These are phyloP conservation scores for Hypothenemus hampei DNA, from an alignment of 1,140 invertebrate species.

Conservation along the genomic window DNA sequence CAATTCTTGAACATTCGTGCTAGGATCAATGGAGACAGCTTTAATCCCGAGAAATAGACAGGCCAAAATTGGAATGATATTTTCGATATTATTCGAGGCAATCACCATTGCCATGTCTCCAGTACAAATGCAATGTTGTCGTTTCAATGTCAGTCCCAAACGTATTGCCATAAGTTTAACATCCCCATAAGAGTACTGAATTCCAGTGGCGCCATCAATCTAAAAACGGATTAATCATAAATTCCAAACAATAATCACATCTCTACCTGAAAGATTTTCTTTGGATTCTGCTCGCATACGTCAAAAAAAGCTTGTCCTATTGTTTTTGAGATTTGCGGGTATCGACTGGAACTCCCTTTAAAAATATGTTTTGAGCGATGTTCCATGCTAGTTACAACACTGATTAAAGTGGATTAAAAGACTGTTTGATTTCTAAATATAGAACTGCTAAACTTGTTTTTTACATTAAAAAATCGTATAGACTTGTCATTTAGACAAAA, in stretches of 20 bases:
- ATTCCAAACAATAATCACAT: constrained; percentile 3
- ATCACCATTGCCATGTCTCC: constrained; percentile 43
- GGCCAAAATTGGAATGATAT: constrained; percentile 42
- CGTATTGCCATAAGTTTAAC: constrained; percentile 36
- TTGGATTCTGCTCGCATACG: constrained; percentile 15
- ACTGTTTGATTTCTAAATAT: not conserved
- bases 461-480: too few species aligned
- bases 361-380: constrained; percentile 1
- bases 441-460: not conserved
- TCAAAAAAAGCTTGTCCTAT: constrained; percentile 31
- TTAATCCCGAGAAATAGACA: constrained; percentile 36
- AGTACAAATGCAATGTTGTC: constrained; percentile 32
- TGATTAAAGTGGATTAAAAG: not conserved
- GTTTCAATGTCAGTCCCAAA: constrained; percentile 39
- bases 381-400: not conserved
- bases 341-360: not conserved
- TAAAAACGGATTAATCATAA: constrained; percentile 17
- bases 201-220: constrained; percentile 46
- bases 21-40: constrained; percentile 31
- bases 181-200: constrained; percentile 40
- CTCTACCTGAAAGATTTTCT: constrained; percentile 30
- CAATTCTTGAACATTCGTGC: constrained; percentile 25
- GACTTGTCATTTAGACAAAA: too few species aligned
- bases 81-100: constrained; percentile 42
- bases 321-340: constrained; percentile 15